Conservation (phyloP, 2,113 vertebrate genomes). For the Cisticola juncidis region DNA sequence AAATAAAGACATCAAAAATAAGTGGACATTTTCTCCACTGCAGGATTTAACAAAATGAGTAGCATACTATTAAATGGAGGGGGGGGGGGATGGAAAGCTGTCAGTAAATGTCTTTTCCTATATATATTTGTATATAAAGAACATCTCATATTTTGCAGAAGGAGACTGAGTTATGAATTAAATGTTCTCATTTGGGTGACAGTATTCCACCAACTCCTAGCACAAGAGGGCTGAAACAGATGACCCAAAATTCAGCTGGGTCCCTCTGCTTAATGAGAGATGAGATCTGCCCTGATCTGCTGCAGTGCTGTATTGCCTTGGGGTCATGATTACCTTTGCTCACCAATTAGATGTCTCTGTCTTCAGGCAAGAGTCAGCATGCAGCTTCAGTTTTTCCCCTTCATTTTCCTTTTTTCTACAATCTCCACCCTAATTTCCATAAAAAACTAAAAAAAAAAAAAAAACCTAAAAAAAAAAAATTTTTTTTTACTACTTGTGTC, state of each 20-base stretch:
- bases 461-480: too few species aligned
- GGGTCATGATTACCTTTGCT: background rate
- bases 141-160: background rate
- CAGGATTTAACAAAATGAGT: slow-evolving; percentile 15
- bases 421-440: background rate
- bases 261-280: background rate
- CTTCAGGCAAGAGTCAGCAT: background rate
- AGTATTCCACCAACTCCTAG: background rate
- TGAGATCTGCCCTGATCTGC: background rate
- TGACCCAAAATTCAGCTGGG: background rate
- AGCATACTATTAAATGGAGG: background rate
- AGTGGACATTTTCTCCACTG: background rate
- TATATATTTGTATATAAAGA: background rate
- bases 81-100: background rate
- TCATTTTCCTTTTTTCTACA: rapidly evolving
- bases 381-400: background rate
- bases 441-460: background rate
- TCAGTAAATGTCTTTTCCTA: background rate
- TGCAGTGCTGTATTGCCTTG: background rate
- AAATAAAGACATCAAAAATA: background rate
- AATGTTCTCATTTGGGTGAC: background rate
- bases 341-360: background rate
- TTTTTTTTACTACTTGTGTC: background rate
- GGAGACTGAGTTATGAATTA: background rate
- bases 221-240: background rate